A percentile compares a stretch with the other conserved stretches of the same genome.
Evolutionary conservation across 2,888 invertebrate species (phyloP).

Genomic region (Yponomeuta malinellus): DNA sequence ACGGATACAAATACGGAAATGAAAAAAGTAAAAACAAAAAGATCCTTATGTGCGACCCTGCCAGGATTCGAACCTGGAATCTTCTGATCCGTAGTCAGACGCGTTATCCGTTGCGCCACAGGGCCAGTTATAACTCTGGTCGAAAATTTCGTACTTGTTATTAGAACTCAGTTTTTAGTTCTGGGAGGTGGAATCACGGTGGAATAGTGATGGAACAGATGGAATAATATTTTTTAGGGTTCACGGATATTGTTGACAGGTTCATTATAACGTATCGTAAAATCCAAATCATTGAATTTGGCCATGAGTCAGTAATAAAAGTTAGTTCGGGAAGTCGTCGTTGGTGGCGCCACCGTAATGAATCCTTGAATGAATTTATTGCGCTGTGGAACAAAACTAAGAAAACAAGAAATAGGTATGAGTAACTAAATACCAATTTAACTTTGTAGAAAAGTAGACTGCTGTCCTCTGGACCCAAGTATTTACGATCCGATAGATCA

Average conservation of each 20-base stretch:
- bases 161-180: background rate
- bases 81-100: conserved; percentile 82
- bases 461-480: background rate
- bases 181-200: too few species aligned
- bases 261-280: background rate
- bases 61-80: conserved; percentile 81
- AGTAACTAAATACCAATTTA: background rate
- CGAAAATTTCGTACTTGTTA: conserved; percentile 16
- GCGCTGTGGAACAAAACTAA: too few species aligned
- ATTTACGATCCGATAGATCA: conserved; percentile 15
- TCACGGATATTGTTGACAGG: too few species aligned
- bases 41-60: conserved; percentile 30
- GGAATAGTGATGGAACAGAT: too few species aligned
- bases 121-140: conserved; percentile 29
- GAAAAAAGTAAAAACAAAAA: conserved; percentile 11
- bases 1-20: background rate
- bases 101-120: conserved; percentile 68
- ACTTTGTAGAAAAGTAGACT: background rate
- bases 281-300: background rate
- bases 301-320: background rate
- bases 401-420: background rate
- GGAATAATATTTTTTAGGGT: too few species aligned
- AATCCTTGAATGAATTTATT: background rate
- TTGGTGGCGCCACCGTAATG: background rate
- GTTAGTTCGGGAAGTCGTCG: background rate